Evolutionary conservation across 2,888 invertebrate species (phyloP), one percentile per base, ranked within the genome.

Genomic region (Malthinus seriepunctatus): DNA sequence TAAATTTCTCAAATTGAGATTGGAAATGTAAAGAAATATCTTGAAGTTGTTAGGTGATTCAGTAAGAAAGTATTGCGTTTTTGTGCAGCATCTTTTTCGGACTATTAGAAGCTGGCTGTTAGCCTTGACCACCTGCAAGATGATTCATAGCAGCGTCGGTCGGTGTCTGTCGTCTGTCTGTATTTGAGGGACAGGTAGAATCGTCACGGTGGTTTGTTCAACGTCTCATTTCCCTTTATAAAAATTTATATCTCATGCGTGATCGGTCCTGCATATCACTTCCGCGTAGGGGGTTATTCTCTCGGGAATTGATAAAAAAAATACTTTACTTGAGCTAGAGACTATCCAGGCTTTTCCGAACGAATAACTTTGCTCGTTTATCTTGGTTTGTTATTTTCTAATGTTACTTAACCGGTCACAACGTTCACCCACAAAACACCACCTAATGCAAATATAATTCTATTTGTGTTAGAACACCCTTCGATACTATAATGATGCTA

Each of bases 341-440:
- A 46, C 39, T 46, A 46, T 51, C 33, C 71, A 72, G 70, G 67
- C 71, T 72, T 72, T 75, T 73, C 72, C 75, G 67, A 68, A 63
- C 69, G 68, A 68, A 67, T 73, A 69, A 70, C 64, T 68, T 58
- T 53, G 60, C 56, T 68, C 73, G 75, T 76, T 76, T 74, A 75
- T 75, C 75, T 75, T 75, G 69, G 74, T 76, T 76, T 75, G 72
- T 74, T 75, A 72, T 70, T 75, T 74, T 72, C 70, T 66, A 69
- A 66, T 69, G 66, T 71, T 73, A 74, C 73, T 73, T 73, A 51
- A 73, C 70, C 72, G 74, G 74, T 73, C 73, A 73, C 68, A 70
- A 67, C 69, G 69, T 66, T 67, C 63, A 69, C 71, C 56, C 72
- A 69, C 64, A 12, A 42, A 45, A 66, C 67, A 74, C 73, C 73